Conservation (phyloP, 2,797 vertebrate genomes). For the Poeciliopsis infans region DNA sequence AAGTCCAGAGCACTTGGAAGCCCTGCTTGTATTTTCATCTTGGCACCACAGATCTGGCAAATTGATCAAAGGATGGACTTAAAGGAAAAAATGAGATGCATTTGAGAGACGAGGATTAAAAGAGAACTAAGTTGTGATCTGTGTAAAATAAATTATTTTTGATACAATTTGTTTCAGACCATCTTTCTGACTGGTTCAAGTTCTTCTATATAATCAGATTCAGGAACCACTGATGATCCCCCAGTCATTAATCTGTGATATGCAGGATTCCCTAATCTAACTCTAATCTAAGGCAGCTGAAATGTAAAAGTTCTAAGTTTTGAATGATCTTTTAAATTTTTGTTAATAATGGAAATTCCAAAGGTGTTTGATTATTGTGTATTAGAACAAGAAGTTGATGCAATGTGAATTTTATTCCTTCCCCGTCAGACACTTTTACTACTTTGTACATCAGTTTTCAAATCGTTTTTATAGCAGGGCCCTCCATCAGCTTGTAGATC, state of each 20-base stretch:
- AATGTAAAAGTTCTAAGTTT: background rate
- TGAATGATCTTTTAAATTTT: background rate
- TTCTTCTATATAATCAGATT: background rate
- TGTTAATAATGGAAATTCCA: background rate
- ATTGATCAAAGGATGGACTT: conserved; percentile 5
- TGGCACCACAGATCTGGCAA: background rate
- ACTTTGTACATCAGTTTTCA: background rate
- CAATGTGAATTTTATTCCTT: background rate
- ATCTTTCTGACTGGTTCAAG: background rate
- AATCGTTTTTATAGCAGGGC: background rate
- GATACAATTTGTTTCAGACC: background rate
- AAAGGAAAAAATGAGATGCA: background rate
- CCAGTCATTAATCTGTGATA: background rate
- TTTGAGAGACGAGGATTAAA: background rate
- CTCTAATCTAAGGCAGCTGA: background rate
- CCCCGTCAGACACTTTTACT: background rate
- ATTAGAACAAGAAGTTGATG: background rate
- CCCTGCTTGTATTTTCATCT: background rate
- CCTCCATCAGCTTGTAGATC: background rate
- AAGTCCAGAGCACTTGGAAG: conserved; percentile 13
- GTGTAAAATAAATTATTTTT: background rate
- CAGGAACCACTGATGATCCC: background rate
- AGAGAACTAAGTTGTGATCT: background rate
- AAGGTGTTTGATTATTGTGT: background rate
- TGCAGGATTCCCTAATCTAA: background rate